phyloP scores from a whole-genome alignment of 2,888 invertebrate species.

The Synanthedon myopaeformis region DNA sequence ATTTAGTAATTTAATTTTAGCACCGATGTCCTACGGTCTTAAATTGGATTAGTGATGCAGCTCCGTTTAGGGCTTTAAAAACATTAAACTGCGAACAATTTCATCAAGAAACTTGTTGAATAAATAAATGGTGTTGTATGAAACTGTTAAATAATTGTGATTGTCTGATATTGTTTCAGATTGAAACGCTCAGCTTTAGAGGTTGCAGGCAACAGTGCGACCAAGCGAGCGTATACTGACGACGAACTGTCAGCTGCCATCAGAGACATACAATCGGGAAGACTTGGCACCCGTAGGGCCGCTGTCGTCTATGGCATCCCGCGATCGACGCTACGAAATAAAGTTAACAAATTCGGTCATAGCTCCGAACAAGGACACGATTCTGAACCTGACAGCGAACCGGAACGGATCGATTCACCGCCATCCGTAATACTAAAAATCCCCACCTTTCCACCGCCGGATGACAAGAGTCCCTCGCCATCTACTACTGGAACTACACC shows the following conservation, averaged over 20 bases:
- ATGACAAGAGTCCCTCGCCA: conserved; percentile 58
- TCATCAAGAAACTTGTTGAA: no score
- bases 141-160: background rate
- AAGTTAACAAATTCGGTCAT: conserved; percentile 83
- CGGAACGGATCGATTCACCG: conserved; percentile 65
- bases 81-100: no score
- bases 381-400: conserved; percentile 63
- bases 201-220: conserved; percentile 60
- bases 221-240: conserved; percentile 91
- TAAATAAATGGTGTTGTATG: no score
- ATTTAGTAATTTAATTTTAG: background rate
- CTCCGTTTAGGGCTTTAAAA: background rate
- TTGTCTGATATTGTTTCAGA: conserved; percentile 40
- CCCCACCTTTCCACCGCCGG: conserved; percentile 86
- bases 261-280: conserved; percentile 92
- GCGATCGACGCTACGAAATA: conserved; percentile 94
- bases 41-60: background rate
- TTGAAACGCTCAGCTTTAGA: conserved; percentile 47
- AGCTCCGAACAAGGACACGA: conserved; percentile 79
- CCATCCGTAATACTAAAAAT: conserved; percentile 88
- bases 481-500: conserved; percentile 57
- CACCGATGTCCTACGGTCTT: background rate
- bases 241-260: conserved; percentile 95
- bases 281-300: conserved; percentile 91
- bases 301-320: conserved; percentile 97